Evolutionary conservation across 2,113 vertebrate species (phyloP).

Genomic region (Alces alces): DNA sequence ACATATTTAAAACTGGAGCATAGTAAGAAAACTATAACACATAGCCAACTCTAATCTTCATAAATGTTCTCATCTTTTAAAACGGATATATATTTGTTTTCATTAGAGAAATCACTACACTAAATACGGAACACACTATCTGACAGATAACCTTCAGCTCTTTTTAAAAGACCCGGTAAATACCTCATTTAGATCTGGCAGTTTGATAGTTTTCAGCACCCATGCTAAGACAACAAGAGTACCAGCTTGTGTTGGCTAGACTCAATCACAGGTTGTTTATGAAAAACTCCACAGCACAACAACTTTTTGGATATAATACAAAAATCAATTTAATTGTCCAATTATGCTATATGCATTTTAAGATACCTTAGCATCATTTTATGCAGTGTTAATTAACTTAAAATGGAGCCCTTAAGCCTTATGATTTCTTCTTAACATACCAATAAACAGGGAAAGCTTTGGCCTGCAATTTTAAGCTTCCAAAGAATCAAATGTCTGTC

Average conservation of each 20-base stretch:
- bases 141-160: not conserved
- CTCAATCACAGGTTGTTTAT: not conserved
- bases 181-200: not conserved
- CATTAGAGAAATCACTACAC: not conserved
- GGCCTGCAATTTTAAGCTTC: not conserved
- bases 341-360: constrained; percentile 26
- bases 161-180: constrained; percentile 26
- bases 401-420: constrained; percentile 4
- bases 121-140: not conserved
- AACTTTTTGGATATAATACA: not conserved
- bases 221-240: not conserved
- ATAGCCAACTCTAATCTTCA: not conserved
- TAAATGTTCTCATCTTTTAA: not conserved
- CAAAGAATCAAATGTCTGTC: not conserved
- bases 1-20: not conserved
- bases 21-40: not conserved
- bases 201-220: not conserved
- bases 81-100: not conserved
- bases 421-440: not conserved
- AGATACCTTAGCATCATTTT: not conserved
- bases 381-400: constrained; percentile 13
- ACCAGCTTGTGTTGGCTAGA: not conserved
- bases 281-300: not conserved
- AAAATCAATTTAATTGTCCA: constrained; percentile 51
- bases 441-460: not conserved